Percentiles rank a stretch among this genome's conserved stretches.
Evolutionary conservation across 92 coral and sea anemone genomes (phyloP).

Genomic region (Scolanthus callimorphus): DNA sequence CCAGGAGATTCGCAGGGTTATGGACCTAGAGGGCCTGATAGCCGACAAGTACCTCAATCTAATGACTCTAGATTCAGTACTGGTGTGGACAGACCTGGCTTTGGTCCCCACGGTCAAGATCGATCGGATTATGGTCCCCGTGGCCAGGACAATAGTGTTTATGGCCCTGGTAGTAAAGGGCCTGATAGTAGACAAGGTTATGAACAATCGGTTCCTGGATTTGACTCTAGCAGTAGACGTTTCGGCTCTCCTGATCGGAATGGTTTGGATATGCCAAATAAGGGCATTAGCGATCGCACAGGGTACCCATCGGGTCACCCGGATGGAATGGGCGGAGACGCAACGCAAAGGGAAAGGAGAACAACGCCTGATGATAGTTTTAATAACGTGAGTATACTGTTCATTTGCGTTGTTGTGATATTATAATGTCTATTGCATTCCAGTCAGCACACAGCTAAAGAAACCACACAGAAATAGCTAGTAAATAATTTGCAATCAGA

Average conservation of each 20-base stretch:
- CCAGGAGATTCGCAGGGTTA: not conserved
- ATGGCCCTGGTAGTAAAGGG: slow-evolving; percentile 19
- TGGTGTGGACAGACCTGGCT: not conserved
- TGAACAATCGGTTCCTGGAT: not conserved
- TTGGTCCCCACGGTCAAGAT: slow-evolving; percentile 4
- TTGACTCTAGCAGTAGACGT: not conserved
- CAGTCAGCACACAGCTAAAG: too few relatives aligned
- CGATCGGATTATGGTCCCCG: not conserved
- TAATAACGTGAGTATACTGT: slow-evolving; percentile 19
- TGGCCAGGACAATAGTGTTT: not conserved
- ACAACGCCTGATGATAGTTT: slow-evolving; percentile 3
- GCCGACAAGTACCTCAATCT: not conserved
- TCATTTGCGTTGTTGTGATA: too few relatives aligned
- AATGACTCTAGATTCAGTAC: not conserved
- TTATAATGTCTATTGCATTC: too few relatives aligned
- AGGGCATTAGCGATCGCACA: slow-evolving; percentile 1
- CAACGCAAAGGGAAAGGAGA: slow-evolving; percentile 6
- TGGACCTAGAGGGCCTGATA: not conserved
- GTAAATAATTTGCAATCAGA: too few relatives aligned
- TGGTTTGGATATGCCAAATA: not conserved
- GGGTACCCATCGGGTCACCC: slow-evolving; percentile 13
- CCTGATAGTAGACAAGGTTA: slow-evolving; percentile 13
- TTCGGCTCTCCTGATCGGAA: not conserved
- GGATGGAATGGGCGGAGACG: slow-evolving; percentile 24
- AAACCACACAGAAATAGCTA: too few relatives aligned